These are phyloP conservation scores for Aspidoscelis tigris DNA, from an alignment of 2,113 vertebrate species.

Conservation along the genomic window DNA sequence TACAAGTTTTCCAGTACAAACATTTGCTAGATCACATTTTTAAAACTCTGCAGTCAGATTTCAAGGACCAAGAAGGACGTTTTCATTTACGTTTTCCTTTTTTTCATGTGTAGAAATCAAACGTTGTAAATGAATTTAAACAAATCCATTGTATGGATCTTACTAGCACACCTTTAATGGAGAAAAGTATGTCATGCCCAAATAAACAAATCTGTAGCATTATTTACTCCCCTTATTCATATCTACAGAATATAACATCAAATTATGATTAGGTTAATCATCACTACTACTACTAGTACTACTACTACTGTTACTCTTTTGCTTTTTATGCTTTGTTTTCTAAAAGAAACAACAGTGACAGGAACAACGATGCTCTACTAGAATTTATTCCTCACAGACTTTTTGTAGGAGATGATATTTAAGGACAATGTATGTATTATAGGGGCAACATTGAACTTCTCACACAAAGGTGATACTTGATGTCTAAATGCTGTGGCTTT, in stretches of 20 bases:
- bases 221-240: background rate
- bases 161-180: accelerated
- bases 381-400: too few relatives aligned
- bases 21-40: background rate
- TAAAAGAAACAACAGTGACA: too few relatives aligned
- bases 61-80: background rate
- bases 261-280: too few relatives aligned
- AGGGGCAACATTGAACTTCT: too few relatives aligned
- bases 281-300: too few relatives aligned
- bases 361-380: too few relatives aligned
- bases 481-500: too few relatives aligned
- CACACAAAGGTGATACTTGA: too few relatives aligned
- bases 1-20: background rate
- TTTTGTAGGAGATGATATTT: too few relatives aligned
- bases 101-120: background rate
- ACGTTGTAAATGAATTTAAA: background rate
- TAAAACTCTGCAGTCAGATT: background rate
- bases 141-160: background rate
- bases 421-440: too few relatives aligned
- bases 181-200: conserved; percentile 3
- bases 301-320: too few relatives aligned
- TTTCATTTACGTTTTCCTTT: background rate
- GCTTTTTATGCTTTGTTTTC: too few relatives aligned
- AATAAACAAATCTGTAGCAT: background rate
- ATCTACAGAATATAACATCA: background rate